Evolutionary conservation across 1,140 invertebrate genomes (phyloP).

Genomic region (Ptiloglossa arizonensis): DNA sequence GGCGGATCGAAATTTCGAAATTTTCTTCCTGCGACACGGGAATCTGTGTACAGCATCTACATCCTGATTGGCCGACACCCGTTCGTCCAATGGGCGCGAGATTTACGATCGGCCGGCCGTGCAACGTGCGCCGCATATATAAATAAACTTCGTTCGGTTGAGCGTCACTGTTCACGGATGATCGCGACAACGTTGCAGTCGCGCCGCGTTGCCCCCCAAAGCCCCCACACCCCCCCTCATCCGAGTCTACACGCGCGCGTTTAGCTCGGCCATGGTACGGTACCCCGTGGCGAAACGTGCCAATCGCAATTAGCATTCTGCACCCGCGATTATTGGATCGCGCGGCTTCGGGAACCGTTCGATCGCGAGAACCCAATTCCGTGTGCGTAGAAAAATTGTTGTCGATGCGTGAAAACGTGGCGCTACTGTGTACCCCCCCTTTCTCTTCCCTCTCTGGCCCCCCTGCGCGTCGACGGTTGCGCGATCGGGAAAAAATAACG

Average conservation of each 20-base stretch:
- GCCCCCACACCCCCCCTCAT: no score
- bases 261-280: neutral
- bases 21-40: slow-evolving; percentile 52
- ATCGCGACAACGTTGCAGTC: slow-evolving; percentile 38
- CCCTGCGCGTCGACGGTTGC: no score
- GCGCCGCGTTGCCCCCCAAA: no score
- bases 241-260: neutral
- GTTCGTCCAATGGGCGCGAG: slow-evolving; percentile 2
- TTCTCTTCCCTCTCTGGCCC: no score
- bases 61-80: slow-evolving; percentile 41
- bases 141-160: slow-evolving; percentile 56
- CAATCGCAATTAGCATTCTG: slow-evolving; percentile 63
- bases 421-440: no score
- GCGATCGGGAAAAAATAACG: no score
- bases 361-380: neutral
- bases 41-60: slow-evolving; percentile 60
- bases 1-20: slow-evolving; percentile 58
- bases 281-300: no score
- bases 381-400: no score
- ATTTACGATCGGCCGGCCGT: slow-evolving; percentile 57
- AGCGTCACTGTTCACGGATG: slow-evolving; percentile 58
- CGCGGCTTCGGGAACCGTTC: slow-evolving; percentile 14
- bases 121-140: slow-evolving; percentile 36
- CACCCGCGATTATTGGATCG: slow-evolving; percentile 47
- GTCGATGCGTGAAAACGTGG: neutral